These are phyloP conservation scores for Procambarus virginalis DNA, from an alignment of 1,140 invertebrate species.

Conservation along the genomic window DNA sequence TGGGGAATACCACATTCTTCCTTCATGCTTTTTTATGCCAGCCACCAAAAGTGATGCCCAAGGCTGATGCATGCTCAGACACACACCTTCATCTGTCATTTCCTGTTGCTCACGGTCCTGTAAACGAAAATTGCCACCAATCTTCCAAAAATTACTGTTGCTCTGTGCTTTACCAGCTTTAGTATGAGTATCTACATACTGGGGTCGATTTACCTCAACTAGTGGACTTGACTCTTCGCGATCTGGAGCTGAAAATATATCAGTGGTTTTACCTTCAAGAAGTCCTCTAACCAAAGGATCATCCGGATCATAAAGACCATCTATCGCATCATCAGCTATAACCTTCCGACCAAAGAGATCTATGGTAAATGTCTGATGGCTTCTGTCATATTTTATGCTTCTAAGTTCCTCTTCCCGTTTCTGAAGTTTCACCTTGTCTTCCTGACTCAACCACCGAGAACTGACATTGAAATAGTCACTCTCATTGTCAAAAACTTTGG, in stretches of 20 bases:
- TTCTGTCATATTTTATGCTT: constrained; percentile 81
- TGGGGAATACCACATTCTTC: constrained; percentile 92
- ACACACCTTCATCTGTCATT: constrained; percentile 91
- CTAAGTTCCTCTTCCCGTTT: constrained; percentile 83
- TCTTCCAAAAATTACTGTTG: constrained; percentile 16
- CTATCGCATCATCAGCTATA: constrained; percentile 74
- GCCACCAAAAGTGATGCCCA: constrained; percentile 92
- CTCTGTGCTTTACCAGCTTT: neutral
- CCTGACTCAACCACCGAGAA: constrained; percentile 86
- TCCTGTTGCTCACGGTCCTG: constrained; percentile 90
- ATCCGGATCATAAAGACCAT: constrained; percentile 73
- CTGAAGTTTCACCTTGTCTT: constrained; percentile 81
- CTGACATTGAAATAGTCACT: constrained; percentile 92
- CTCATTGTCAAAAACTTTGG: constrained; percentile 95
- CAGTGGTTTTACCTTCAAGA: constrained; percentile 70
- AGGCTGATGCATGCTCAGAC: constrained; percentile 96
- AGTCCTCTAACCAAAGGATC: constrained; percentile 75
- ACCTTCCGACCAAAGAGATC: constrained; percentile 84
- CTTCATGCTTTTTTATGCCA: constrained; percentile 95
- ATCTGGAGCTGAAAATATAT: constrained; percentile 68
- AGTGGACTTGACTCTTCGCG: constrained; percentile 46
- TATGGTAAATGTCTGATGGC: constrained; percentile 81
- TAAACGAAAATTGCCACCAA: constrained; percentile 73
- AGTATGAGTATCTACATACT: constrained; percentile 36
- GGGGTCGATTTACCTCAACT: constrained; percentile 62